Evolutionary conservation across 2,888 invertebrate genomes (phyloP).

Genomic region (Apamea epomidion): DNA sequence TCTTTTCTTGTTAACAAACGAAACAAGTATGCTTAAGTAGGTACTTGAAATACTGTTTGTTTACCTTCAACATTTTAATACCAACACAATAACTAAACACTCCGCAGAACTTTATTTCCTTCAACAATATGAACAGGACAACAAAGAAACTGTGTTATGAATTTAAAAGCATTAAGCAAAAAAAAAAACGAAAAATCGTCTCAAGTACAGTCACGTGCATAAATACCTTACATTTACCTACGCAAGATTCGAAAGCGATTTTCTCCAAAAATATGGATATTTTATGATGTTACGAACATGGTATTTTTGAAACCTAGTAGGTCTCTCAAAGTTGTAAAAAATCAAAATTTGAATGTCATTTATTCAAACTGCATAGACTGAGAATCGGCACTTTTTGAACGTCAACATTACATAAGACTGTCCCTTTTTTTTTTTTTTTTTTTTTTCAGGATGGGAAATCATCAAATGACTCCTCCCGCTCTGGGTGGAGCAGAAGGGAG

Average conservation of each 20-base stretch:
- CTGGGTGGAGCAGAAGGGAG: no score
- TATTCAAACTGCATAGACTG: neutral
- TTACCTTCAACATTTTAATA: slow-evolving; percentile 24
- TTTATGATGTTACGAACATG: neutral
- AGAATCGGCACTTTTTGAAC: neutral
- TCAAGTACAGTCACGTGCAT: slow-evolving; percentile 31
- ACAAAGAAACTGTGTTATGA: slow-evolving; percentile 42
- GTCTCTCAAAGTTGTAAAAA: neutral
- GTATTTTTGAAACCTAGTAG: neutral
- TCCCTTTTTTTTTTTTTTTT: no score
- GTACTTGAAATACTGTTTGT: slow-evolving; percentile 6
- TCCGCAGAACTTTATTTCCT: slow-evolving; percentile 10
- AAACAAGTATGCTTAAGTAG: neutral
- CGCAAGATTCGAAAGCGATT: neutral
- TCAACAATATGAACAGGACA: neutral
- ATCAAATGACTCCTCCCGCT: no score
- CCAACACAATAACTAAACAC: slow-evolving; percentile 39
- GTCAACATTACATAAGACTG: no score
- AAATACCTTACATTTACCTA: neutral
- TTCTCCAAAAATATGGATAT: neutral
- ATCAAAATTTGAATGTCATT: neutral
- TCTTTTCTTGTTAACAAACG: neutral
- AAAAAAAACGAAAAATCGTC: slow-evolving; percentile 36
- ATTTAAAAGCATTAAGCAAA: slow-evolving; percentile 56
- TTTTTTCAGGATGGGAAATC: no score